Base-by-base conservation (phyloP, 2,888 invertebrate genomes). In the Platycheirus rosarum region DNA sequence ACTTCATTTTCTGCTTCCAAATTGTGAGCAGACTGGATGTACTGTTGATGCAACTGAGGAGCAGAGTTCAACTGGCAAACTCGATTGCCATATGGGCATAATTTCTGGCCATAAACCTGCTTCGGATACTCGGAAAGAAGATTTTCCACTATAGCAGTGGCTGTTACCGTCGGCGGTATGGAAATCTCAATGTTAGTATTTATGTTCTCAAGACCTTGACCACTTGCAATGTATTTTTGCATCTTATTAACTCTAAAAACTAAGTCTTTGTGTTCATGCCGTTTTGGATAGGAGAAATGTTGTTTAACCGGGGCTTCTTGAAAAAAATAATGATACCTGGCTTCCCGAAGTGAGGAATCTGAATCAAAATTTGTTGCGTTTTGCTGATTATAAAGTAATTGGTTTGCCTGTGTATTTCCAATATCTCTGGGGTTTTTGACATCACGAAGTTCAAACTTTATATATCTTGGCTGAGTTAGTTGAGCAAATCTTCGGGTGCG, bases 371-470 rank as follows among this genome's bases (percentile, higher is more conserved):
- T 6, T 1, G 42, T 14, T 26, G 8, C 23, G 9, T 16, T 29
- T 44, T 13, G 57, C 0, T 40, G 37, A 13, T 40, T 13, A 40
- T 40, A 40, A 32, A 57, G 8, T 13, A 57, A 23, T 14, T 57
- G 57, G 0, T 40, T 23, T 40, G 40, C 57, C n/a, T n/a, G n/a
- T n/a, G n/a, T n/a, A 13, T n/a, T 7, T 14, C 14, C 71, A 0
- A 20, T 32, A 35, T 84, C 48, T 14, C 8, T 77, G 51, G 88
- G 86, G 9, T 86, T 85, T 73, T 88, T 90, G 9, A 89, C 90
- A 84, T 91, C 90, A 0, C 87, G 73, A 23, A 90, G n/a, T 74
- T 90, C 89, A 63, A 90, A 90, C 76, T 88, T 88, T 8, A 90
- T 85, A 70, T 88, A 85, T 26, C 88, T 85, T 2, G 86, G 85